Conservation (phyloP, 1,140 invertebrate species). For the Musca domestica region DNA sequence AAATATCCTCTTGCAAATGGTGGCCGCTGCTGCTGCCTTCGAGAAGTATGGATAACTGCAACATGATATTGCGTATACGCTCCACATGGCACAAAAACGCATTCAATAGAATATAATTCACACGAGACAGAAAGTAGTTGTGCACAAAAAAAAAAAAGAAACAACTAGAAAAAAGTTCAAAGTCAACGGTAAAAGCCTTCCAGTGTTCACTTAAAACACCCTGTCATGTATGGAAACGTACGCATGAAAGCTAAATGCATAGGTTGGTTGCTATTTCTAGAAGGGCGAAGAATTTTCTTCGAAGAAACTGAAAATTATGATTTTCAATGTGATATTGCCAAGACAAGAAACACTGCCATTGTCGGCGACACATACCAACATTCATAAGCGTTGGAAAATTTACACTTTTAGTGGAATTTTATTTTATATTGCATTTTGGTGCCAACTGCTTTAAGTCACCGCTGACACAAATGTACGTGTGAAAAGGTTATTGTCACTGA, state of each 20-base stretch:
- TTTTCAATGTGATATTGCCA: background rate
- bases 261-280: background rate
- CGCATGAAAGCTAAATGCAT: background rate
- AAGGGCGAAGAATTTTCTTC: background rate
- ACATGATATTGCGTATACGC: conserved; percentile 15
- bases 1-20: too few relatives aligned
- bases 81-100: conserved; percentile 5
- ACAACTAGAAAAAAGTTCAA: conserved; percentile 19
- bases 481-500: background rate
- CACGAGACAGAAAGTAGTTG: background rate
- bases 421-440: background rate
- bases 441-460: conserved; percentile 15
- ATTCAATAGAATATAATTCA: background rate
- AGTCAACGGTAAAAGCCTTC: conserved; percentile 18
- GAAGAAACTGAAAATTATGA: conserved; percentile 9
- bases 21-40: too few relatives aligned
- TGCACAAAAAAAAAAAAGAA: too few relatives aligned
- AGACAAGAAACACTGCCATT: conserved; percentile 5
- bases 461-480: conserved; percentile 6
- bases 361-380: too few relatives aligned
- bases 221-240: background rate
- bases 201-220: background rate
- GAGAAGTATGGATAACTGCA: background rate
- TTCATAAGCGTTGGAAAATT: background rate
- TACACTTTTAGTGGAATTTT: conserved; percentile 9